phyloP scores from a whole-genome alignment of 1,140 invertebrate genomes.

The Ephestia elutella region DNA sequence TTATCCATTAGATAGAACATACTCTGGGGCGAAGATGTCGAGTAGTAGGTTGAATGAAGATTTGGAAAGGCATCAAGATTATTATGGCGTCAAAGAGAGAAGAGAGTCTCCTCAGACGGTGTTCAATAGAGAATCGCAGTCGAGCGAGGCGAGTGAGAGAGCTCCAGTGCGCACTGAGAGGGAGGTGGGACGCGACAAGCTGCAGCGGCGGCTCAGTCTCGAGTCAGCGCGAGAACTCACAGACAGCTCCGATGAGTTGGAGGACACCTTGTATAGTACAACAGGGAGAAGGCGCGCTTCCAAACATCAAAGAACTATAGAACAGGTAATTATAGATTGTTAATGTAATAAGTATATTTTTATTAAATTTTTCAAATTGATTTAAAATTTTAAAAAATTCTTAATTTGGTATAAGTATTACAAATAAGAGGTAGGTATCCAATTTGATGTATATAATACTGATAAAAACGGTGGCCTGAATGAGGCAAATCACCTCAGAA shows the following conservation, averaged over 20 bases:
- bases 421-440: too few relatives aligned
- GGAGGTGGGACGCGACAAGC: slow-evolving; percentile 43
- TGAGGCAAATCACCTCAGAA: too few relatives aligned
- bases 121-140: slow-evolving; percentile 51
- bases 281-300: slow-evolving; percentile 70
- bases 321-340: slow-evolving; percentile 76
- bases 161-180: slow-evolving; percentile 37
- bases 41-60: slow-evolving; percentile 67
- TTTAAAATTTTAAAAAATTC: too few relatives aligned
- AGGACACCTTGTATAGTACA: slow-evolving; percentile 71
- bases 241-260: slow-evolving; percentile 80
- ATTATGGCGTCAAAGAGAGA: slow-evolving; percentile 48
- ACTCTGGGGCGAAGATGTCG: slow-evolving; percentile 68
- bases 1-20: slow-evolving; percentile 69
- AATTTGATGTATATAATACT: too few relatives aligned
- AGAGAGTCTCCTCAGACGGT: slow-evolving; percentile 52
- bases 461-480: too few relatives aligned
- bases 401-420: too few relatives aligned
- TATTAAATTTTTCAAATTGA: too few relatives aligned
- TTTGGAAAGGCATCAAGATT: slow-evolving; percentile 62
- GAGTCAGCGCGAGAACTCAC: slow-evolving; percentile 82
- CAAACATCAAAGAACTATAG: slow-evolving; percentile 78
- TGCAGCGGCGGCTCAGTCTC: slow-evolving; percentile 79
- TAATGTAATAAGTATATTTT: not conserved
- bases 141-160: slow-evolving; percentile 57